A percentile compares a stretch with the other conserved stretches of the same genome.
These are phyloP conservation scores for Actenoides hombroni DNA, from an alignment of 2,113 vertebrate species.

Conservation along the genomic window DNA sequence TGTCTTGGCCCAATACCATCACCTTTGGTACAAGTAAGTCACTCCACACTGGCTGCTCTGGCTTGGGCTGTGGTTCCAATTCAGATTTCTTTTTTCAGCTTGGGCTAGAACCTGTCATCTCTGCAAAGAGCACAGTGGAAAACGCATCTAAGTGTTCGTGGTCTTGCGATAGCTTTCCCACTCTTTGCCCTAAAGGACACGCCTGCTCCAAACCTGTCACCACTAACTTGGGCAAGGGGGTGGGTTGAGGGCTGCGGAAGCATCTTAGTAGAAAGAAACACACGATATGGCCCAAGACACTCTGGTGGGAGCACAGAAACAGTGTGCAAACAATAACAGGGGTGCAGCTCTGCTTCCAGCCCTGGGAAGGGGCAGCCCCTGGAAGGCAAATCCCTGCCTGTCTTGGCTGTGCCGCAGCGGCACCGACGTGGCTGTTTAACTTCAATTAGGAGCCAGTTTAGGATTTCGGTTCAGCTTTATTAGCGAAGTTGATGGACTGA, in stretches of 20 bases:
- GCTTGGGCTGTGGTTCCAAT: neutral
- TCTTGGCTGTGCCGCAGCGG: fast-evolving
- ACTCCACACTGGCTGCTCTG: neutral
- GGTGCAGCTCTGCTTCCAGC: neutral
- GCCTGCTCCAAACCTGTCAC: constrained; percentile 54
- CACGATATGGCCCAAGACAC: neutral
- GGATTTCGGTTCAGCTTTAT: neutral
- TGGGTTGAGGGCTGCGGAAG: neutral
- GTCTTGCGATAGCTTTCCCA: neutral
- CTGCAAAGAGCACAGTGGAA: neutral
- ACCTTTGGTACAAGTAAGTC: neutral
- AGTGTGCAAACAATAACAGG: fast-evolving
- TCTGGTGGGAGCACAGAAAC: neutral
- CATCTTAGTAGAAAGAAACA: neutral
- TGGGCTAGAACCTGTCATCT: constrained; percentile 11
- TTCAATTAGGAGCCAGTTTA: neutral
- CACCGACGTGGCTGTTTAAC: neutral
- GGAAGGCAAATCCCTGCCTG: neutral
- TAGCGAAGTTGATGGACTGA: neutral
- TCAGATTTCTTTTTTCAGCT: neutral
- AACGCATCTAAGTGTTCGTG: neutral
- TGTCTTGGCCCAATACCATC: neutral
- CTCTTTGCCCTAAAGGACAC: constrained; percentile 55
- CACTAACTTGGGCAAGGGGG: neutral
- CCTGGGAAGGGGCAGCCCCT: neutral